phyloP scores from a whole-genome alignment of 2,888 invertebrate genomes.

The Capitulum mitella region DNA sequence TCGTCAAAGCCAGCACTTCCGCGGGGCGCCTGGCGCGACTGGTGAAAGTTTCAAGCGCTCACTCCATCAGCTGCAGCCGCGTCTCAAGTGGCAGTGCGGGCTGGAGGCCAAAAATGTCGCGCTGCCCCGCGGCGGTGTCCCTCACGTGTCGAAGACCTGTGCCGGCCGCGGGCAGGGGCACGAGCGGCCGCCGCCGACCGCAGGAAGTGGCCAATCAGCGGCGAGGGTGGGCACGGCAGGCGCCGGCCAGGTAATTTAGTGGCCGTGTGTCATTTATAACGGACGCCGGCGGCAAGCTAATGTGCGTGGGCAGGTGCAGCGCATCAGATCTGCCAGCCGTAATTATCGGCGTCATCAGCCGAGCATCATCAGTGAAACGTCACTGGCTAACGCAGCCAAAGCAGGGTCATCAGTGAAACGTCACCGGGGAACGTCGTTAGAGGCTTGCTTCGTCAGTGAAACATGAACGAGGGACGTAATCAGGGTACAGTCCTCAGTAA shows the following conservation, averaged over 20 bases:
- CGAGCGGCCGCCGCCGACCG: background rate
- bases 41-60: no score
- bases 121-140: background rate
- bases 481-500: no score
- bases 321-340: conserved; percentile 38
- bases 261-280: conserved; percentile 1
- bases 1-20: no score
- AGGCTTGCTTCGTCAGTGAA: no score
- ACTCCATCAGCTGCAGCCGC: no score
- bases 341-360: conserved; percentile 33
- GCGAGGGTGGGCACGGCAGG: background rate
- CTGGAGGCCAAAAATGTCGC: no score
- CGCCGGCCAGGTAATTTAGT: background rate
- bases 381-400: no score
- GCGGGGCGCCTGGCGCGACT: no score
- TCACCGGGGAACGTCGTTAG: no score
- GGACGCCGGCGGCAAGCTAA: background rate
- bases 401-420: no score
- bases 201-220: background rate
- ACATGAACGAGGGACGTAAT: no score
- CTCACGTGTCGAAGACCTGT: background rate
- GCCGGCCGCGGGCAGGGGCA: background rate
- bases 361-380: background rate
- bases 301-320: conserved; percentile 29
- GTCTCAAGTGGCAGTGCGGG: no score